These are phyloP conservation scores for Papilio polytes DNA, from an alignment of 1,140 invertebrate species.

Conservation along the genomic window DNA sequence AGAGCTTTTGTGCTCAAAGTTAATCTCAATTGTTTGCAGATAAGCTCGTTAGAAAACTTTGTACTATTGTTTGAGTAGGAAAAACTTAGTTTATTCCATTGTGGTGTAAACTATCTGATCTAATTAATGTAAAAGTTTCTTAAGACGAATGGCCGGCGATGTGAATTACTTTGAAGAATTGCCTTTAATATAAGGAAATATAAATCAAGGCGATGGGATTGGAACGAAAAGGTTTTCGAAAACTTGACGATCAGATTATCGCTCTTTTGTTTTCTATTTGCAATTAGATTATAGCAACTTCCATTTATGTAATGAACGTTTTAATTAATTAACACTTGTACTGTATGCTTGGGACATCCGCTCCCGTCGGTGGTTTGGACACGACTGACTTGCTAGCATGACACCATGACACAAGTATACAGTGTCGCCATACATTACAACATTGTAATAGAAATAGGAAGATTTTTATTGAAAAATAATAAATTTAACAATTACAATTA, in stretches of 20 bases:
- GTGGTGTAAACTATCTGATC: background rate
- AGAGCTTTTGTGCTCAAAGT: background rate
- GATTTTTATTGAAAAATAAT: too few species aligned
- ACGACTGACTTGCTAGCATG: too few species aligned
- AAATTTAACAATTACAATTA: too few species aligned
- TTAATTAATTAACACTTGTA: too few species aligned
- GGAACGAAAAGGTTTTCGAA: background rate
- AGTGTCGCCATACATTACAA: too few species aligned
- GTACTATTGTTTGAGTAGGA: background rate
- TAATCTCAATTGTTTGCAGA: background rate
- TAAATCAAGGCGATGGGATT: background rate
- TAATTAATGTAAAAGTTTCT: background rate
- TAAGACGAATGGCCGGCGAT: background rate
- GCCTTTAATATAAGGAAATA: background rate
- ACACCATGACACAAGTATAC: too few species aligned
- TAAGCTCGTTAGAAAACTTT: constrained; percentile 1
- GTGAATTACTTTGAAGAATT: background rate
- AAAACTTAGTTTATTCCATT: background rate
- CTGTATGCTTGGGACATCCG: too few species aligned
- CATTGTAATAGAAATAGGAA: too few species aligned
- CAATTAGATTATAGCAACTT: background rate
- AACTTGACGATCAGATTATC: background rate
- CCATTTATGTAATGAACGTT: too few species aligned
- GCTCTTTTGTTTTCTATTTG: background rate
- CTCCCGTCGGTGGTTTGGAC: too few species aligned